Percentiles rank a stretch among this genome's conserved stretches.
Evolutionary conservation across 2,888 invertebrate genomes (phyloP).

Genomic region (Athalia circularis): DNA sequence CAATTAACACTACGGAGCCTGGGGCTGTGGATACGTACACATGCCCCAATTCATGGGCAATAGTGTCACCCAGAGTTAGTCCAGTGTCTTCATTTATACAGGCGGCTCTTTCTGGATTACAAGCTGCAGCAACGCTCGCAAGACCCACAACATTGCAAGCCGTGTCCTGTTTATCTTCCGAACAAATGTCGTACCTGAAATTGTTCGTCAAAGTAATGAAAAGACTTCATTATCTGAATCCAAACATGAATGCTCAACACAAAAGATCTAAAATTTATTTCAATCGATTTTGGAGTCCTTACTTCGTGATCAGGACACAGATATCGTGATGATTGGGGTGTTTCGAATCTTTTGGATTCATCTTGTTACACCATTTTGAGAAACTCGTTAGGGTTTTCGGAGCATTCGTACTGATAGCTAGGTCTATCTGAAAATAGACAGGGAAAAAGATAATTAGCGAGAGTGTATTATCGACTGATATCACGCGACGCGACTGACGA

Average conservation of each 20-base stretch:
- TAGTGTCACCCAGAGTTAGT: conserved; percentile 90
- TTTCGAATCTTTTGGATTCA: conserved; percentile 84
- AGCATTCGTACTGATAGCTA: conserved; percentile 75
- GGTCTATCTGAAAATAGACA: conserved; percentile 70
- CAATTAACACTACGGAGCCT: background rate
- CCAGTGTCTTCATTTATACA: conserved; percentile 95
- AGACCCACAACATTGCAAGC: conserved; percentile 86
- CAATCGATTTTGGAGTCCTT: conserved; percentile 71
- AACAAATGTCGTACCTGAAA: conserved; percentile 63
- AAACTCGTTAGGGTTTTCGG: conserved; percentile 79
- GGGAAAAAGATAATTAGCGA: background rate
- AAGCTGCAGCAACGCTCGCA: conserved; percentile 93
- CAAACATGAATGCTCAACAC: no score
- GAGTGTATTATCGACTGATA: no score
- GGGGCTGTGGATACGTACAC: conserved; percentile 80
- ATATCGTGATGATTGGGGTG: conserved; percentile 93
- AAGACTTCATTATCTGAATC: no score
- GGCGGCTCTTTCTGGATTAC: conserved; percentile 89
- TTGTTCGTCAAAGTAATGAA: no score
- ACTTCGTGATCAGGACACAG: conserved; percentile 88
- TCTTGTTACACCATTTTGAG: conserved; percentile 79
- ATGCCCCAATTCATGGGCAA: conserved; percentile 94
- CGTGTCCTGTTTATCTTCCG: conserved; percentile 47
- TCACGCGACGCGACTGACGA: background rate
- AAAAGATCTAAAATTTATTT: background rate